A percentile compares a stretch with the other conserved stretches of the same genome.
Evolutionary conservation across 2,797 vertebrate genomes (phyloP).

Genomic region (Lutjanus campechanus): DNA sequence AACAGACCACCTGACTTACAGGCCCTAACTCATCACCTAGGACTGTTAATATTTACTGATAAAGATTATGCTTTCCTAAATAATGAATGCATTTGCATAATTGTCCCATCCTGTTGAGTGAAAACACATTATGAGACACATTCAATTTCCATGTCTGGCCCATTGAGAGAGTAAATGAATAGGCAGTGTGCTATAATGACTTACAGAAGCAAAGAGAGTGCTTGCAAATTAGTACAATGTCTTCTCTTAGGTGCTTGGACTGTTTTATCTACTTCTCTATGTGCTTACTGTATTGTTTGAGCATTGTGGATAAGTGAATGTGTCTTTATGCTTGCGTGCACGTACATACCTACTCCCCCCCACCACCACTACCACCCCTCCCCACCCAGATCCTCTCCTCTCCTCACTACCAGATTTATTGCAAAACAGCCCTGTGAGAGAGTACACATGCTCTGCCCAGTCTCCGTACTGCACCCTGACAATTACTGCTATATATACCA

Average conservation of each 20-base stretch:
- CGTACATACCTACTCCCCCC: constrained; percentile 13
- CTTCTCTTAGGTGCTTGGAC: constrained; percentile 37
- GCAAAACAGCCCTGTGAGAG: constrained; percentile 80
- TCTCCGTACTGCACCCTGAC: constrained; percentile 83
- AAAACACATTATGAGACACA: constrained; percentile 66
- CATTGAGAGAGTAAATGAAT: constrained; percentile 67
- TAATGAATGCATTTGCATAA: constrained; percentile 73
- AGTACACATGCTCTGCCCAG: constrained; percentile 82
- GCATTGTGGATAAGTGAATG: constrained; percentile 35
- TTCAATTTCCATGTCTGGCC: constrained; percentile 54
- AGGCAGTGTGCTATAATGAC: constrained; percentile 53
- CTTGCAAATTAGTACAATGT: constrained; percentile 52
- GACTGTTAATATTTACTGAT: constrained; percentile 69
- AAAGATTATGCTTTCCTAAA: constrained; percentile 50
- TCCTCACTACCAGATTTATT: constrained; percentile 73
- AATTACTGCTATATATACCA: constrained; percentile 90
- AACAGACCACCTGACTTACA: constrained; percentile 41
- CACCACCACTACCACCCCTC: constrained; percentile 4
- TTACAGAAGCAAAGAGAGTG: constrained; percentile 43
- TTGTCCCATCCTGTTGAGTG: constrained; percentile 52
- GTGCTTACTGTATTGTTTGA: constrained; percentile 25
- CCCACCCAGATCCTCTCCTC: constrained; percentile 37
- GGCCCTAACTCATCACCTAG: constrained; percentile 58
- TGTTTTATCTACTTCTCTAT: constrained; percentile 31
- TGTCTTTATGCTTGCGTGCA: constrained; percentile 35